Evolutionary conservation across 37 sponge, comb jelly and placozoan species (phyloP).

Genomic region (Bolinopsis microptera): DNA sequence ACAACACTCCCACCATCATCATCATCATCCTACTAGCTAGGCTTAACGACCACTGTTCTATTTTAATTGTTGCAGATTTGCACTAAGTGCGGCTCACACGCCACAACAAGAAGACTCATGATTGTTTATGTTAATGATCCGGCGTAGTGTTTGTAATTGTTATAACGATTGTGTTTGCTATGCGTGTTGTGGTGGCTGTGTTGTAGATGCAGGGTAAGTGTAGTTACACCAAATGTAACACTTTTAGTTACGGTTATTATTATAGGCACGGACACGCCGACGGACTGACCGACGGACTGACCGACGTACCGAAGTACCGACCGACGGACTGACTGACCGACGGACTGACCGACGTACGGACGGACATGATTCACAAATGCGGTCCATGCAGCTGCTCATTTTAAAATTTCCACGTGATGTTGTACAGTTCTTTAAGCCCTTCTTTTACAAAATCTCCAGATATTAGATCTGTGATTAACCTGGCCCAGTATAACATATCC

Average conservation of each 20-base stretch:
- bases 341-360: no score
- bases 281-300: slow-evolving; percentile 26
- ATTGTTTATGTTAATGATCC: neutral
- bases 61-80: neutral
- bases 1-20: no score
- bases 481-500: no score
- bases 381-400: no score
- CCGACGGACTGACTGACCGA: neutral
- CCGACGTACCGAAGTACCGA: neutral
- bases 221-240: neutral
- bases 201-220: neutral
- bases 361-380: no score
- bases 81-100: neutral
- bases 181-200: neutral
- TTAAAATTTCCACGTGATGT: no score
- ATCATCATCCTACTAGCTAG: no score
- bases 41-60: no score
- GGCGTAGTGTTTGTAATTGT: neutral
- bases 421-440: no score
- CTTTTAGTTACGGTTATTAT: neutral
- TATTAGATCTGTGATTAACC: no score
- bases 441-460: no score
- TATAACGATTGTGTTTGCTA: neutral
- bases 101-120: neutral
- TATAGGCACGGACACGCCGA: neutral